Conservation (phyloP, 2,797 vertebrate species). For the Hemibagrus guttatus region DNA sequence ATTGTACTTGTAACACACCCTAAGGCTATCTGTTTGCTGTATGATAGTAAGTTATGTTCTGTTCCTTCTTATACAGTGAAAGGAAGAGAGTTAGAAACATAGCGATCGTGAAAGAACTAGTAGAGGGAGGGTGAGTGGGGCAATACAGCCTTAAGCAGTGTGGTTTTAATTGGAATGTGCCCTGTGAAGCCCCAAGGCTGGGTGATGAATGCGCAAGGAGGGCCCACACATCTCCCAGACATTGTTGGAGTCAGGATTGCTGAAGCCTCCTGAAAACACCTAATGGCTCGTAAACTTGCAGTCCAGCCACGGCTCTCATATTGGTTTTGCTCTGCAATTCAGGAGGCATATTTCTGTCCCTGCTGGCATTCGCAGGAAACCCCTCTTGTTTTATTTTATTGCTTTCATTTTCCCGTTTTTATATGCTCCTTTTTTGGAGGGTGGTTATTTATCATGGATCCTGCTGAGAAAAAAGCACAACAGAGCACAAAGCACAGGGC, state of each 20-base stretch:
- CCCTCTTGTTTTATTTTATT: slow-evolving; percentile 68
- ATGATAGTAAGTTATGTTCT: slow-evolving; percentile 21
- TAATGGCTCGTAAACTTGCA: slow-evolving; percentile 68
- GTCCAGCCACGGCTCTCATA: slow-evolving; percentile 54
- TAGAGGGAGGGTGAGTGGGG: slow-evolving; percentile 1
- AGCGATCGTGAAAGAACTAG: slow-evolving; percentile 20
- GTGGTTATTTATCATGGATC: slow-evolving; percentile 68
- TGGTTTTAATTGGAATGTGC: slow-evolving; percentile 59
- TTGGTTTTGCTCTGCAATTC: slow-evolving; percentile 49
- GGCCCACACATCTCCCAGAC: slow-evolving; percentile 45
- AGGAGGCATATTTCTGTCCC: slow-evolving; percentile 44
- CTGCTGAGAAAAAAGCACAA: slow-evolving; percentile 64
- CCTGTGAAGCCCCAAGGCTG: slow-evolving; percentile 62
- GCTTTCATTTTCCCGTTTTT: slow-evolving; percentile 73
- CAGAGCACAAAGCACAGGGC: slow-evolving; percentile 64
- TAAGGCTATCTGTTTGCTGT: slow-evolving; percentile 35
- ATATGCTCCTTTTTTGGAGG: slow-evolving; percentile 65
- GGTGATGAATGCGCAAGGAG: slow-evolving; percentile 64
- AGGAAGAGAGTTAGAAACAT: slow-evolving; percentile 10
- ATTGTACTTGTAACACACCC: slow-evolving; percentile 21
- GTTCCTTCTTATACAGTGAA: neutral
- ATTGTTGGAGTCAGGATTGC: slow-evolving; percentile 56
- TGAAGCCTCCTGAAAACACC: slow-evolving; percentile 61
- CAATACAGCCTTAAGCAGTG: slow-evolving; percentile 44
- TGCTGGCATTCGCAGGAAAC: slow-evolving; percentile 47